Percentiles rank a stretch among this genome's conserved stretches.
phyloP scores from a whole-genome alignment of 2,797 vertebrate genomes.

The Enteromius unitaeniatus region DNA sequence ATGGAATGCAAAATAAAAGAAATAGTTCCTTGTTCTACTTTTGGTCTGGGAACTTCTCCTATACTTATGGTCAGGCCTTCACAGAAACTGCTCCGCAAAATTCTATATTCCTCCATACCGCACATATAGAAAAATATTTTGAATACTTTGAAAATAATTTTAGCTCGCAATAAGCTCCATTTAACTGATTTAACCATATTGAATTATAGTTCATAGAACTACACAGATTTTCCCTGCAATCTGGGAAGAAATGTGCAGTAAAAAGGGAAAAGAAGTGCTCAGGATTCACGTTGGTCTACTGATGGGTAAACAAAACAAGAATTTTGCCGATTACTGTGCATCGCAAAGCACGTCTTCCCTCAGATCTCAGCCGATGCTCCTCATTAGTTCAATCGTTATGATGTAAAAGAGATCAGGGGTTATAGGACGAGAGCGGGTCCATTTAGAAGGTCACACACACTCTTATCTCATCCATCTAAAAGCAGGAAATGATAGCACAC shows the following conservation, averaged over 20 bases:
- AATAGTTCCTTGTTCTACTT: background rate
- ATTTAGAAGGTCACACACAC: slow-evolving; percentile 20
- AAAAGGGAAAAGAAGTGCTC: background rate
- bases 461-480: slow-evolving; percentile 48
- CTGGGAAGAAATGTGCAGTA: background rate
- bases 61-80: background rate
- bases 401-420: slow-evolving; percentile 18
- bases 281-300: background rate
- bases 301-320: slow-evolving; percentile 13
- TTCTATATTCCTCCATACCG: background rate
- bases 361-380: background rate
- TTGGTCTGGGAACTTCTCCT: background rate
- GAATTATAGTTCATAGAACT: background rate
- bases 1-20: background rate
- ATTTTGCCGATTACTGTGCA: background rate
- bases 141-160: background rate
- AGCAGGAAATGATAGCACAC: slow-evolving; percentile 52
- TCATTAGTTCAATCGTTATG: slow-evolving; percentile 21
- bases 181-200: background rate
- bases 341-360: background rate
- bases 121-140: background rate
- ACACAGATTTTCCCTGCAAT: background rate
- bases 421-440: background rate
- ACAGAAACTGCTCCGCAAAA: background rate
- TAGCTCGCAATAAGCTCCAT: background rate